Base-by-base conservation (phyloP, 2,888 invertebrate genomes). In the Xiphydria camelus region DNA sequence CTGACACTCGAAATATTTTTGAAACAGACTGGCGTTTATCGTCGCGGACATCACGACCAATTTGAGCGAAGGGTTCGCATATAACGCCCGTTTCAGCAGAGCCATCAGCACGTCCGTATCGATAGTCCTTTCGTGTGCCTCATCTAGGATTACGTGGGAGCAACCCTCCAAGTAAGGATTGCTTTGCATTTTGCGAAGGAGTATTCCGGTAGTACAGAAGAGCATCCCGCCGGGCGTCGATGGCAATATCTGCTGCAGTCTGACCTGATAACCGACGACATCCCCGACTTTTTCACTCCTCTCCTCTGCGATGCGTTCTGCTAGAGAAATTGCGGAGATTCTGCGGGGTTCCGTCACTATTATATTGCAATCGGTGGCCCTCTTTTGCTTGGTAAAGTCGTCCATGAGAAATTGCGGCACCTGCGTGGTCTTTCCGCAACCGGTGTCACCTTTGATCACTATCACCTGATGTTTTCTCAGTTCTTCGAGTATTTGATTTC, bases 21-120 rank as follows among this genome's bases (percentile, higher is more conserved):
- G 80, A 62, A 87, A 86, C 2, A 84, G 75, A 3, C 77, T 77
- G 0, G 81, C 79, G 52, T 88, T 83, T 5, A 88, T 74, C 0
- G 88, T 88, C 1, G 89, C 89, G 50, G 88, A 88, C 88, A 89
- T 88, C 0, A 89, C 71, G 2, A 88, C 64, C 0, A 89, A 61
- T 62, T 81, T 84, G 1, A 89, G 62, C 0, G 75, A 52, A 0
- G 78, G 76, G 65, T 87, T 87, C 2, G 72, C 51, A 1, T 72
- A 42, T 31, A 86, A 41, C 0, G 83, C 81, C 10, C 80, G 73
- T 56, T 81, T 83, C 9, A 88, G 57, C 3, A 87, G 65, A 15
- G 82, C 77, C 47, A 88, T 62, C 0, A 86, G 76, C 37, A 88
- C 66, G 63, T 89, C 89, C 0, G 83, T 86, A 53, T 86, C 84